Base-by-base conservation (phyloP, 1,140 invertebrate genomes). In the Andricus grossulariae region DNA sequence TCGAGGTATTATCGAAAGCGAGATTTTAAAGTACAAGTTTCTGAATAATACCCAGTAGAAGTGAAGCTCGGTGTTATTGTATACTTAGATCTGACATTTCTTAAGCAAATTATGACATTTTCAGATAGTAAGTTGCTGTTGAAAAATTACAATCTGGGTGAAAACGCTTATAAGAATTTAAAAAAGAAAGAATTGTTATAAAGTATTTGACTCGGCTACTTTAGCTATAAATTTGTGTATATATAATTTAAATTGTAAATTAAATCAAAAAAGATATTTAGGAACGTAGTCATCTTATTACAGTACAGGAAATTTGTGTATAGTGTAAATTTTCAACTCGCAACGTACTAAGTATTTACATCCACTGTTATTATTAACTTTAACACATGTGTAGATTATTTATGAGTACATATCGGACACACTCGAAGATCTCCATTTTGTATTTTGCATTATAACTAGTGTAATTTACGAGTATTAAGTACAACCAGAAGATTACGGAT, bases 1-100 rank as follows among this genome's bases (percentile, higher is more conserved):
- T 51, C 21, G 49, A 13, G 54, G 70, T 71, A 66, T 71, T 51
- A 55, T 55, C 54, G 52, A 49, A 19, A 54, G 55, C 32, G 12
- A 52, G 70, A 75, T 72, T 74, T 55, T 82, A 66, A 85, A 84
- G 84, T 85, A 85, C 84, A 85, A 85, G 75, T 84, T 79, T 73
- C 25, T 66, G 16, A 39, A 66, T 66, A 66, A 66, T 66, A 66
- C 25, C 25, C 60, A 66, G 21, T 75, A 70, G 60, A 71, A 75
- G 21, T 39, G 71, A 52, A 50, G 18, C 50, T 75, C 60, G 66
- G 50, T 71, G 25, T 75, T 66, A 66, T n/a, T 66, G 32, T 66
- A 66, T 66, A 39, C 32, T 66, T 66, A 45, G 60, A 66, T 39
- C 13, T 32, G 57, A 60, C 13, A 60, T 39, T 60, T 32, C 13